Evolutionary conservation across 2,113 vertebrate genomes (phyloP).

Genomic region (Nothocercus julius): DNA sequence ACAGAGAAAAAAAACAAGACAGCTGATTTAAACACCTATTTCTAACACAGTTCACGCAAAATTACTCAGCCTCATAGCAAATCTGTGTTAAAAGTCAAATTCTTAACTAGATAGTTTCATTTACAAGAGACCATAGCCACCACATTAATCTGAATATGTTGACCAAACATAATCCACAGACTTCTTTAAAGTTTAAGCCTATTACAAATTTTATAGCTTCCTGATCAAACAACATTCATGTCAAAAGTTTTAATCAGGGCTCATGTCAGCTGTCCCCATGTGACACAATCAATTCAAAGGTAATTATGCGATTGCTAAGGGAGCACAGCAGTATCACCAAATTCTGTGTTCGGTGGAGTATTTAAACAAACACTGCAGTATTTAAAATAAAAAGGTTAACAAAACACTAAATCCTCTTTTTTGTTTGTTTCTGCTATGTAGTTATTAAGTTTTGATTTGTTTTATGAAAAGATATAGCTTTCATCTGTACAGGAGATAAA

Average conservation of each 20-base stretch:
- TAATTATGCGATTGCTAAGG: not conserved
- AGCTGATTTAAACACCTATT: not conserved
- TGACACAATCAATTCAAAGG: not conserved
- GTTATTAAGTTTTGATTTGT: not conserved
- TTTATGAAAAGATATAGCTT: not conserved
- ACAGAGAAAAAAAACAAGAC: not conserved
- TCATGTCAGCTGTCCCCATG: not conserved
- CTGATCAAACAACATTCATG: not conserved
- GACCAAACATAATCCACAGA: not conserved
- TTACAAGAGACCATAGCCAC: not conserved
- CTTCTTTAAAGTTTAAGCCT: not conserved
- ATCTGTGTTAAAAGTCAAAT: not conserved
- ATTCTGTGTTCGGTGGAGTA: not conserved
- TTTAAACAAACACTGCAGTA: not conserved
- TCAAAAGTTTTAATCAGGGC: not conserved
- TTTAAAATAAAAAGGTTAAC: not conserved
- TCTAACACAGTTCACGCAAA: not conserved
- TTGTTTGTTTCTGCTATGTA: not conserved
- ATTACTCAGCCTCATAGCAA: not conserved
- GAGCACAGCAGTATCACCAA: not conserved
- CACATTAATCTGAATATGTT: not conserved
- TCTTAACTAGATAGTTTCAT: not conserved
- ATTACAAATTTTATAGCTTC: not conserved
- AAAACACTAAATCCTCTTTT: not conserved
- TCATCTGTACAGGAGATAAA: not conserved